Evolutionary conservation across 2,797 vertebrate genomes (phyloP).

Genomic region (Cryptoprocta ferox): DNA sequence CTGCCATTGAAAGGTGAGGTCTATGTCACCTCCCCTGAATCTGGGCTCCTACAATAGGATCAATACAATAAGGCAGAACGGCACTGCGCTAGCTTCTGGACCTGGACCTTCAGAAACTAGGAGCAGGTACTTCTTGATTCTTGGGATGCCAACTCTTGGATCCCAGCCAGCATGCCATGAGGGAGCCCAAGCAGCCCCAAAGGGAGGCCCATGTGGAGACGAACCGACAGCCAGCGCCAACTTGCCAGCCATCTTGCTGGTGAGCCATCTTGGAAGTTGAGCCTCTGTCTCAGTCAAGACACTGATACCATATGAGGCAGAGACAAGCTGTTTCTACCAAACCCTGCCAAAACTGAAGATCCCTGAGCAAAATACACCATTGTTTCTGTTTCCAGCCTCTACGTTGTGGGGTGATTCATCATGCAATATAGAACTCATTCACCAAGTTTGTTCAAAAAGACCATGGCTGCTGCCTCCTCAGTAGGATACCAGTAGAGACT

Average conservation of each 20-base stretch:
- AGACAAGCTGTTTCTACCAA: background rate
- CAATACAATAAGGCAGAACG: fast-evolving
- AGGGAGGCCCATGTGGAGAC: background rate
- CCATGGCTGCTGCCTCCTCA: fast-evolving
- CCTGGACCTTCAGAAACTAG: background rate
- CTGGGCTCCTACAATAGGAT: background rate
- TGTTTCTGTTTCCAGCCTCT: background rate
- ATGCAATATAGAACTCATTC: background rate
- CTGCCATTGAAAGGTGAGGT: background rate
- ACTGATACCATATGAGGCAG: background rate
- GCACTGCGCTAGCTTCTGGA: background rate
- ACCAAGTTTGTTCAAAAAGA: background rate
- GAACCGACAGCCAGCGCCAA: background rate
- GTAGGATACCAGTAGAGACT: background rate
- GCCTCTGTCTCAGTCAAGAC: background rate
- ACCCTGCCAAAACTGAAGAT: background rate
- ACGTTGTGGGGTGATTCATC: background rate
- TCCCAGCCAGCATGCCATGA: background rate
- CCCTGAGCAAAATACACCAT: background rate
- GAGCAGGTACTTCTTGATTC: background rate
- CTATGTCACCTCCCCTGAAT: background rate
- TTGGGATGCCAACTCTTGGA: background rate
- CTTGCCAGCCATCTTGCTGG: background rate
- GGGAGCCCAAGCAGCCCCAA: background rate
- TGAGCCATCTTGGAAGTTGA: background rate